Base-by-base conservation (phyloP, 2,113 vertebrate species). In the Pandion haliaetus region DNA sequence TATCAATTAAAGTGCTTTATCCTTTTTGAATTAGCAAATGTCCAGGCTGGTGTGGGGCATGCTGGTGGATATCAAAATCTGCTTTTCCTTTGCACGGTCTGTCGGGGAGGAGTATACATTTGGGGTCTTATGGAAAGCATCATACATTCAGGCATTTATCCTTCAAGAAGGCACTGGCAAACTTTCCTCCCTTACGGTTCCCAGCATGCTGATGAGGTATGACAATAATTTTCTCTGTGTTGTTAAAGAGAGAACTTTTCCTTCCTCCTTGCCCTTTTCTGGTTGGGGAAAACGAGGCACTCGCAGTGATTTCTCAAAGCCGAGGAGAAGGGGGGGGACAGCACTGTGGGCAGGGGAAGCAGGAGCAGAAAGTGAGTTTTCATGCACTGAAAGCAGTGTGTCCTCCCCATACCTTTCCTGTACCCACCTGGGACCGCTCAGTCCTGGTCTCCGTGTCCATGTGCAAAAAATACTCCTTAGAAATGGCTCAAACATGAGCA, bases 391-490 rank as follows among this genome's bases (percentile, higher is more conserved):
- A 67, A 57, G 14, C 8, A 16, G 0, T 3, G 38, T 44, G 16
- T 24, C 50, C 29, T 66, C 28, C 32, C 10, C 5, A 1, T 5
- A 14, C 10, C 24, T 47, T 5, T 44, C 36, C 63, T 42, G 23
- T 7, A 17, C 25, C 21, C 20, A 0, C 5, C 14, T 44, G 77
- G 57, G 57, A n/a, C 1, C 0, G 4, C 18, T 84, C 47, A 7
- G 24, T 66, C 80, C 26, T 20, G 15, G 42, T 73, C 14, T 59
- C 28, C 8, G 2, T 6, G 0, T 28, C 59, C 29, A 14, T 2
- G 0, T 18, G 31, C 28, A 57, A 76, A 86, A 87, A 76, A 14
- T 2, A 6, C 4, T 23, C 58, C 42, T 45, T 50, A 8, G 47
- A 91, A 66, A 42, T 4, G 4, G 20, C 14, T 34, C 19, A 50